These are phyloP conservation scores for Diabrotica undecimpunctata DNA, from an alignment of 1,140 invertebrate genomes.

Conservation along the genomic window DNA sequence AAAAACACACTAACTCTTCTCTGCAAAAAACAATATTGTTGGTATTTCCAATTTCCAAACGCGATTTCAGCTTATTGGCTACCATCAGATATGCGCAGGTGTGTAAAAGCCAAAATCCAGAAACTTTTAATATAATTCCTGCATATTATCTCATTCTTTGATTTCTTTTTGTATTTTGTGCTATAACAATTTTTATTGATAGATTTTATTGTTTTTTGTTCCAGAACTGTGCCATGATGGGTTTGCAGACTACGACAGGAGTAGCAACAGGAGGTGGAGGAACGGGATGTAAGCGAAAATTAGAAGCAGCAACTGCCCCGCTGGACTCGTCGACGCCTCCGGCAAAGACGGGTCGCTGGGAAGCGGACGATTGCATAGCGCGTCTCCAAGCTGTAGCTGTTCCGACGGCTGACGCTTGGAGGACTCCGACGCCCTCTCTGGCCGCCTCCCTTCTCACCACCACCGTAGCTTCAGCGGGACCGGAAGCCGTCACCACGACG, in stretches of 20 bases:
- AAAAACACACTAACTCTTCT: too few species aligned
- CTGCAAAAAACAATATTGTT: too few species aligned
- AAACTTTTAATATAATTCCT: too few species aligned
- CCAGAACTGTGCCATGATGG: conserved; percentile 72
- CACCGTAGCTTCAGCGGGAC: background rate
- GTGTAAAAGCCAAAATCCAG: too few species aligned
- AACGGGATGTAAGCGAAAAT: conserved; percentile 60
- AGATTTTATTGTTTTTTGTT: conserved; percentile 40
- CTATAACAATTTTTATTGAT: too few species aligned
- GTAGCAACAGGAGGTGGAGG: conserved; percentile 56
- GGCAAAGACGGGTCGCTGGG: conserved; percentile 52
- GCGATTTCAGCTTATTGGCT: too few species aligned
- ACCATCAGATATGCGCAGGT: too few species aligned
- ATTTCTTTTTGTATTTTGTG: too few species aligned
- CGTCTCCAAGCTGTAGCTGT: conserved; percentile 53
- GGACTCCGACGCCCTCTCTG: conserved; percentile 48
- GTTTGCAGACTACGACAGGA: conserved; percentile 68
- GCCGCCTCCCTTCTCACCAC: conserved; percentile 50
- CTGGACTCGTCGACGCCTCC: conserved; percentile 45
- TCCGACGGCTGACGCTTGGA: conserved; percentile 50
- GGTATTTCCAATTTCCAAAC: too few species aligned
- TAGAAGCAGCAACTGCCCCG: conserved; percentile 40
- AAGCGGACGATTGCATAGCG: conserved; percentile 53
- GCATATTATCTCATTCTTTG: too few species aligned
- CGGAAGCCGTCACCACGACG: background rate